Percentiles rank a stretch among this genome's conserved stretches.
phyloP scores from a whole-genome alignment of 2,888 invertebrate species.

The Elaeidobius kamerunicus region DNA sequence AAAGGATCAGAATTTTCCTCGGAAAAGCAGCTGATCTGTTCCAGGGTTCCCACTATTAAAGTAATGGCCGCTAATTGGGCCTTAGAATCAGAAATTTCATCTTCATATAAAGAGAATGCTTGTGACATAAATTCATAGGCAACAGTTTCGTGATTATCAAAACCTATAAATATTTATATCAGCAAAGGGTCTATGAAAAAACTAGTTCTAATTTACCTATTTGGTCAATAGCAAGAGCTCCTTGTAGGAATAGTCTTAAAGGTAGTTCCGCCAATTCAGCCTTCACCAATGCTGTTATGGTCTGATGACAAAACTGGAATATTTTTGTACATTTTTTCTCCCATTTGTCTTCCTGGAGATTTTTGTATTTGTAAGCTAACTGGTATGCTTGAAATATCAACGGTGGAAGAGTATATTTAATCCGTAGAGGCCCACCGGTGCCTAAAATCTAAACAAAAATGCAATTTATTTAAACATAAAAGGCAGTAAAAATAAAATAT shows the following conservation, averaged over 20 bases:
- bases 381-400: conserved; percentile 92
- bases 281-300: conserved; percentile 90
- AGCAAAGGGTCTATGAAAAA: not conserved
- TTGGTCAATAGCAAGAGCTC: conserved; percentile 56
- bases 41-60: conserved; percentile 91
- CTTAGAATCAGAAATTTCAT: conserved; percentile 96
- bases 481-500: not conserved
- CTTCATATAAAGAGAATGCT: conserved; percentile 95
- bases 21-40: conserved; percentile 91
- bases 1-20: conserved; percentile 97
- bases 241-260: conserved; percentile 90
- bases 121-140: conserved; percentile 98
- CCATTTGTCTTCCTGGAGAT: conserved; percentile 93
- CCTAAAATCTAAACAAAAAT: conserved; percentile 59
- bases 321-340: conserved; percentile 98
- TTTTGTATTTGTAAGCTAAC: conserved; percentile 78
- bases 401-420: conserved; percentile 90
- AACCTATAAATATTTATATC: conserved; percentile 52
- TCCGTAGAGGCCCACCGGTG: conserved; percentile 83
- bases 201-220: conserved; percentile 17
- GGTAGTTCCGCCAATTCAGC: conserved; percentile 94
- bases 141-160: conserved; percentile 93
- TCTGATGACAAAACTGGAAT: conserved; percentile 96
- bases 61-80: conserved; percentile 96
- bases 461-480: too few species aligned